These are phyloP conservation scores for Neuroscelio doddi DNA, from an alignment of 2,888 invertebrate species.

Conservation along the genomic window DNA sequence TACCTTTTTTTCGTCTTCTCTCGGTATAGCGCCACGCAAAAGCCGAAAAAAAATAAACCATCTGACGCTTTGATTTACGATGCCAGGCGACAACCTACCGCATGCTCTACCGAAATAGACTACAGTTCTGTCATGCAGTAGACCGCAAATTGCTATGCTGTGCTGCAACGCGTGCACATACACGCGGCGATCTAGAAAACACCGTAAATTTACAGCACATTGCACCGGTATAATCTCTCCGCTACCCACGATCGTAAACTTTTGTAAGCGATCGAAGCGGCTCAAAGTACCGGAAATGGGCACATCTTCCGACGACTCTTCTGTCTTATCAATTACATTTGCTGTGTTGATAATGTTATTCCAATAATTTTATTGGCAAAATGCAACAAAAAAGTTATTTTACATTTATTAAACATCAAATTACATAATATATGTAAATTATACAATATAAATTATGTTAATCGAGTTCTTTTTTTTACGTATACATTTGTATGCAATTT, in stretches of 20 bases:
- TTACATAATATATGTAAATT: too few species aligned
- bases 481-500: too few species aligned
- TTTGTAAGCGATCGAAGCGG: slow-evolving; percentile 18
- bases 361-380: too few species aligned
- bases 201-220: slow-evolving; percentile 1
- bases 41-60: slow-evolving; percentile 58
- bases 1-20: too few species aligned
- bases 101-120: slow-evolving; percentile 65
- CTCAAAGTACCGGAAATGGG: slow-evolving; percentile 19
- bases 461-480: too few species aligned
- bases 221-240: not conserved
- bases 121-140: slow-evolving; percentile 14
- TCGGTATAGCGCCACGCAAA: slow-evolving; percentile 37
- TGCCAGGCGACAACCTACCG: slow-evolving; percentile 65
- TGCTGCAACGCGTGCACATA: too few species aligned
- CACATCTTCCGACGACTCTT: slow-evolving; percentile 13
- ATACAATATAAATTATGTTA: too few species aligned
- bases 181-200: too few species aligned
- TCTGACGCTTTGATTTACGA: slow-evolving; percentile 65
- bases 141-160: too few species aligned
- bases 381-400: too few species aligned
- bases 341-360: not conserved
- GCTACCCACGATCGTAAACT: slow-evolving; percentile 13
- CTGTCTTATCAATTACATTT: not conserved
- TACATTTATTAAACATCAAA: too few species aligned